These are phyloP conservation scores for Microcebus lehilahytsara DNA, from an alignment of 2,113 vertebrate genomes.

Conservation along the genomic window DNA sequence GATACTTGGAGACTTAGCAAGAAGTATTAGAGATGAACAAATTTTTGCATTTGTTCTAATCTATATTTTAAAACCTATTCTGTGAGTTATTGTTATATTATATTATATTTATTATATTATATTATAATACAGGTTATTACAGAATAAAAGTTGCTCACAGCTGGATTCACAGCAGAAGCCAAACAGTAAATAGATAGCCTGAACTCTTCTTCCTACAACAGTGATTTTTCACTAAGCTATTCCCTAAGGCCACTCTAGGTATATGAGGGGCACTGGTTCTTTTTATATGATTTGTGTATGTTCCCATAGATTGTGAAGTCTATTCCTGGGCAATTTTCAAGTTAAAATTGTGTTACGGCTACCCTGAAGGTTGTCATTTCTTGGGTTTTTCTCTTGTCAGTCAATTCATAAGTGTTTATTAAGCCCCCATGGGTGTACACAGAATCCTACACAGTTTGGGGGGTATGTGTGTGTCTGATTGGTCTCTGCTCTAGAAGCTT, in stretches of 20 bases:
- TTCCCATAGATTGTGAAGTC: conserved; percentile 70
- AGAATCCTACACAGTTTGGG: background rate
- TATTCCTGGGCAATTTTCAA: conserved; percentile 77
- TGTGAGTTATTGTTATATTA: background rate
- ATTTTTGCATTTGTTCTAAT: conserved; percentile 22
- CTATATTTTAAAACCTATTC: conserved; percentile 25
- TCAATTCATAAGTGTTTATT: conserved; percentile 79
- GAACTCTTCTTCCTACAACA: conserved; percentile 36
- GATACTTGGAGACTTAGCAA: background rate
- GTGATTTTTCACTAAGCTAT: conserved; percentile 64
- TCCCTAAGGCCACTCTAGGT: conserved; percentile 62
- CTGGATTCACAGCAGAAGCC: conserved; percentile 55
- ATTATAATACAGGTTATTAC: background rate
- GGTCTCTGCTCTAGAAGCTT: background rate
- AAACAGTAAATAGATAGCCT: conserved; percentile 53
- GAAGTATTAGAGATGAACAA: background rate
- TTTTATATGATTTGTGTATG: conserved; percentile 78
- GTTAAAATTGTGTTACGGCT: conserved; percentile 77
- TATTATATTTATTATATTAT: no score
- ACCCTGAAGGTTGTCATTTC: conserved; percentile 78
- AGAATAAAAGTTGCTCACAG: conserved; percentile 45
- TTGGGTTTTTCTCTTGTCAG: conserved; percentile 76
- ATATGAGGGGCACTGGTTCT: conserved; percentile 54
- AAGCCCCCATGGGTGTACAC: conserved; percentile 64
- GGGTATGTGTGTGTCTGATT: background rate